These are phyloP conservation scores for Andricus curvator DNA, from an alignment of 2,888 invertebrate genomes.

Conservation along the genomic window DNA sequence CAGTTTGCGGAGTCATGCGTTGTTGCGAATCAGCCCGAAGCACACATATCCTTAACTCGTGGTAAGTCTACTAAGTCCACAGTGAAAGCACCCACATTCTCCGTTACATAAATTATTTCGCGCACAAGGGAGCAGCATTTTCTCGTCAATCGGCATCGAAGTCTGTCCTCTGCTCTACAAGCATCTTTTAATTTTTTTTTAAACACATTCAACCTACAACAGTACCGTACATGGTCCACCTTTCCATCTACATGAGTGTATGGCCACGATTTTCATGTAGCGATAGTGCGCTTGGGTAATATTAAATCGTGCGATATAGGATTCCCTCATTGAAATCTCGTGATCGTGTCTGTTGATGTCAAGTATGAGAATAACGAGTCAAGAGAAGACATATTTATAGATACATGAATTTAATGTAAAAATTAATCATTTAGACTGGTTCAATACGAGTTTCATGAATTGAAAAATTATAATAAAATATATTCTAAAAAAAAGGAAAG, in stretches of 20 bases:
- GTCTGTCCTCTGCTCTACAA: background rate
- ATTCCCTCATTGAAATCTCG: background rate
- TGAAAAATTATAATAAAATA: background rate
- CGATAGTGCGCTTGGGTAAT: no score
- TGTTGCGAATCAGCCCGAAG: slow-evolving; percentile 19
- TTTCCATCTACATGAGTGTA: background rate
- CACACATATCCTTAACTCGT: slow-evolving; percentile 9
- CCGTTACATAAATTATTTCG: slow-evolving; percentile 56
- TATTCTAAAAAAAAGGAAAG: background rate
- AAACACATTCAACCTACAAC: no score
- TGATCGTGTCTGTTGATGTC: no score
- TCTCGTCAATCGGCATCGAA: background rate
- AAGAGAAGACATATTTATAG: no score
- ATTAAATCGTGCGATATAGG: no score
- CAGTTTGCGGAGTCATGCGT: slow-evolving; percentile 30
- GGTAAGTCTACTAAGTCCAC: background rate
- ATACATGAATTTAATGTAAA: no score
- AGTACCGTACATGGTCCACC: no score
- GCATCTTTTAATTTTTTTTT: no score
- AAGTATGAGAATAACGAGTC: no score
- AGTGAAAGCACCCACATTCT: slow-evolving; percentile 50
- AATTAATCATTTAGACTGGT: no score
- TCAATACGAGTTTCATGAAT: background rate
- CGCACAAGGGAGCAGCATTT: slow-evolving; percentile 48
- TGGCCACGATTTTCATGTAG: no score